Conservation (phyloP, 2,888 invertebrate species). For the Carpatolechia fugitivella region DNA sequence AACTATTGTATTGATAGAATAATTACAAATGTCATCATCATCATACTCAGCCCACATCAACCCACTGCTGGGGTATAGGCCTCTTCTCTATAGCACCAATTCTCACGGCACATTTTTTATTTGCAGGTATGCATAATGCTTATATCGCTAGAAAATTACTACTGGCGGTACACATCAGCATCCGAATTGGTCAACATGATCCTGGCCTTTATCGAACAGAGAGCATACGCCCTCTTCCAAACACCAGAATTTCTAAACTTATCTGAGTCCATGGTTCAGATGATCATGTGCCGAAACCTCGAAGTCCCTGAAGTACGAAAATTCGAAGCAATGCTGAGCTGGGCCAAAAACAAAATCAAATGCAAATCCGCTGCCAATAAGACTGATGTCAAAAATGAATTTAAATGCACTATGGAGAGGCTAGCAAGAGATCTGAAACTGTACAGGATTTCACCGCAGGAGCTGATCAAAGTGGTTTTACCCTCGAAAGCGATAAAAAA, state of each 20-base stretch:
- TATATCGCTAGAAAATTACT: constrained; percentile 94
- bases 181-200: constrained; percentile 97
- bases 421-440: constrained; percentile 92
- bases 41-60: no score
- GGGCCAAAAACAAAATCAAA: constrained; percentile 92
- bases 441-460: constrained; percentile 94
- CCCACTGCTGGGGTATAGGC: no score
- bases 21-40: no score
- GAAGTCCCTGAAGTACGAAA: constrained; percentile 94
- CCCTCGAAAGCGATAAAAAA: constrained; percentile 96
- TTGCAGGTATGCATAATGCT: constrained; percentile 92
- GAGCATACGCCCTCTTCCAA: constrained; percentile 91
- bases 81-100: no score
- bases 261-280: constrained; percentile 96
- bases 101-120: no score
- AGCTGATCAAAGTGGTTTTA: constrained; percentile 94
- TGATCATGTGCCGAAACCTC: constrained; percentile 94
- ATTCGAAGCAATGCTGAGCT: constrained; percentile 95
- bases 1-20: background rate
- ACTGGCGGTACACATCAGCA: constrained; percentile 96
- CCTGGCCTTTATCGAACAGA: constrained; percentile 91
- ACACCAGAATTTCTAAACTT: constrained; percentile 90
- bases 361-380: constrained; percentile 87
- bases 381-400: constrained; percentile 92
- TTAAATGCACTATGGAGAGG: constrained; percentile 95